These are phyloP conservation scores for Perithous albicinctus DNA, from an alignment of 2,888 invertebrate genomes.

Conservation along the genomic window DNA sequence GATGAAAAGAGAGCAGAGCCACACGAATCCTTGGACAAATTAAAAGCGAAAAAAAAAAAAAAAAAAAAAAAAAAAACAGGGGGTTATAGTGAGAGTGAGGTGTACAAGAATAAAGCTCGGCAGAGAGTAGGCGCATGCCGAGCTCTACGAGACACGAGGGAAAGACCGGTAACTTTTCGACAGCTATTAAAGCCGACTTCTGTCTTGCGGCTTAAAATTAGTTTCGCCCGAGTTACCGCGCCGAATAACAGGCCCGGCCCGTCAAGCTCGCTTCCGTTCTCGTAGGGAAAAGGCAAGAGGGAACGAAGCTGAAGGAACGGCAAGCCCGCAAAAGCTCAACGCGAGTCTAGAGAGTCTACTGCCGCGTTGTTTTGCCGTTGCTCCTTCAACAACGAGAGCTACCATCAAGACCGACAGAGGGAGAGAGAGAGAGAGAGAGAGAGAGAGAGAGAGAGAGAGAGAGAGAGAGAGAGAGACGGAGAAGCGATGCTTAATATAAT, in stretches of 20 bases:
- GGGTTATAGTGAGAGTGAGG: too few relatives aligned
- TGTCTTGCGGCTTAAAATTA: slow-evolving; percentile 80
- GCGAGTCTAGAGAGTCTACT: background rate
- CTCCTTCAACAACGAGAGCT: slow-evolving; percentile 39
- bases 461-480: slow-evolving; percentile 52
- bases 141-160: slow-evolving; percentile 31
- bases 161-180: slow-evolving; percentile 76
- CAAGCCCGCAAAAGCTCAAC: slow-evolving; percentile 14
- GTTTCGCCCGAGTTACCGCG: slow-evolving; percentile 75
- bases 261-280: slow-evolving; percentile 61
- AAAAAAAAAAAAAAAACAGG: too few relatives aligned
- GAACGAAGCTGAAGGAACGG: slow-evolving; percentile 40
- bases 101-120: slow-evolving; percentile 10
- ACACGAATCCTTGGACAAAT: background rate
- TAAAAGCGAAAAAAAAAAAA: background rate
- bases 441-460: slow-evolving; percentile 51
- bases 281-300: slow-evolving; percentile 17
- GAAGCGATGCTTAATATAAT: slow-evolving; percentile 76
- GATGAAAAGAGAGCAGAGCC: background rate
- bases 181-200: slow-evolving; percentile 79
- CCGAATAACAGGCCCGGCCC: slow-evolving; percentile 73
- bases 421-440: too few relatives aligned
- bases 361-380: slow-evolving; percentile 2
- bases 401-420: slow-evolving; percentile 30
- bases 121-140: slow-evolving; percentile 2